phyloP scores from a whole-genome alignment of 37 sponge, comb jelly and placozoan species.

The Haliclona indistincta region DNA sequence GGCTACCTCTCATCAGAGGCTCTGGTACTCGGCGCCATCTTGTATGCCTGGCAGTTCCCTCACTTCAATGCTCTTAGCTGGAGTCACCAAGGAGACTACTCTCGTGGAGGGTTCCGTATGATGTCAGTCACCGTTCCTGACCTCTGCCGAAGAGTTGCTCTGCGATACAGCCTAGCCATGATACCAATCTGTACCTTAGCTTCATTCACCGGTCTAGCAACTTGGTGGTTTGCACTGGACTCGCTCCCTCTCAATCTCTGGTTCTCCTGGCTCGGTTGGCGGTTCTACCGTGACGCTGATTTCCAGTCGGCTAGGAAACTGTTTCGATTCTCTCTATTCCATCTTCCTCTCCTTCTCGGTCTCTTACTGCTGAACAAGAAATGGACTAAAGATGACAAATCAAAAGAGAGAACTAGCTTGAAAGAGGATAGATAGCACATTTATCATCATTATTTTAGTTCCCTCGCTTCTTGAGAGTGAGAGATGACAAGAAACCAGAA shows the following conservation, averaged over 20 bases:
- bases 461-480: constrained; percentile 91
- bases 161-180: constrained; percentile 83
- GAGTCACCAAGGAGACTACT: constrained; percentile 88
- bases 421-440: no score
- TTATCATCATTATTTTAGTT: no score
- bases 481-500: constrained; percentile 96
- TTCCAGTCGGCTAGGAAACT: constrained; percentile 88
- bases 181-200: constrained; percentile 82
- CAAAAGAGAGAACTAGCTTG: background rate
- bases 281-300: constrained; percentile 85
- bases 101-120: constrained; percentile 92
- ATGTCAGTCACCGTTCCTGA: constrained; percentile 82
- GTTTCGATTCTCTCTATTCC: constrained; percentile 87
- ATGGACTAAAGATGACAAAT: constrained; percentile 9
- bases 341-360: constrained; percentile 89
- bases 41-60: constrained; percentile 97
- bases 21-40: constrained; percentile 63
- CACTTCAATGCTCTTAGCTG: constrained; percentile 96
- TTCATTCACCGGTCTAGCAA: constrained; percentile 82
- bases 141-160: constrained; percentile 81
- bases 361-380: constrained; percentile 88
- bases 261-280: constrained; percentile 83
- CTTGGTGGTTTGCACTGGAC: constrained; percentile 93
- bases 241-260: constrained; percentile 76
- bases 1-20: constrained; percentile 59